phyloP scores from a whole-genome alignment of 2,888 invertebrate species.

The Pollenia angustigena region DNA sequence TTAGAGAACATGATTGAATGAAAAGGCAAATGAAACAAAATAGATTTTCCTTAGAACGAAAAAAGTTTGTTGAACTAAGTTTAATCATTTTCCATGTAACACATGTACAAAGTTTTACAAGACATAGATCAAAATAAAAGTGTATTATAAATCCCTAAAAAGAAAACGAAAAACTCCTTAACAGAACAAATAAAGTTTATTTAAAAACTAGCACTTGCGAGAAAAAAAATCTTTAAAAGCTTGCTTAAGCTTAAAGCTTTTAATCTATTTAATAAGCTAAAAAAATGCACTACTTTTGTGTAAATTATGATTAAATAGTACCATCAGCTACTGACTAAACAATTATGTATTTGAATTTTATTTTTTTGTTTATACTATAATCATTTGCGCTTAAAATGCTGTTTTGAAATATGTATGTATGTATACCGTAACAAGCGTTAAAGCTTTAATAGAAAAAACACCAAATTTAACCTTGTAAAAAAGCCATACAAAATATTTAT shows the following conservation, averaged over 20 bases:
- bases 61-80: constrained; percentile 13
- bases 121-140: constrained; percentile 56
- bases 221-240: constrained; percentile 40
- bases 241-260: constrained; percentile 56
- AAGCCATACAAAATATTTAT: constrained; percentile 47
- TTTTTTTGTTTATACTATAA: background rate
- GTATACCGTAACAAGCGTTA: background rate
- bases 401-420: constrained; percentile 7
- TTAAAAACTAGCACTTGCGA: constrained; percentile 12
- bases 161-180: constrained; percentile 5
- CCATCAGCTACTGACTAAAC: background rate
- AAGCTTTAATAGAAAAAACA: constrained; percentile 42
- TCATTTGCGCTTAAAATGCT: constrained; percentile 58
- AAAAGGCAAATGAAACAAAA: background rate
- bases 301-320: constrained; percentile 15
- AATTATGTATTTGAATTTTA: constrained; percentile 43
- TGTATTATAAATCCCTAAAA: constrained; percentile 54
- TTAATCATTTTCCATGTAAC: constrained; percentile 52
- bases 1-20: constrained; percentile 47
- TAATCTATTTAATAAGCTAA: background rate
- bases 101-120: constrained; percentile 69
- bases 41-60: constrained; percentile 59
- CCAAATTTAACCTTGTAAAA: constrained; percentile 50
- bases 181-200: constrained; percentile 24
- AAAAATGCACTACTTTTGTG: constrained; percentile 35